Conservation (phyloP, 2,113 vertebrate genomes). For the Phyllopteryx taeniolatus region DNA sequence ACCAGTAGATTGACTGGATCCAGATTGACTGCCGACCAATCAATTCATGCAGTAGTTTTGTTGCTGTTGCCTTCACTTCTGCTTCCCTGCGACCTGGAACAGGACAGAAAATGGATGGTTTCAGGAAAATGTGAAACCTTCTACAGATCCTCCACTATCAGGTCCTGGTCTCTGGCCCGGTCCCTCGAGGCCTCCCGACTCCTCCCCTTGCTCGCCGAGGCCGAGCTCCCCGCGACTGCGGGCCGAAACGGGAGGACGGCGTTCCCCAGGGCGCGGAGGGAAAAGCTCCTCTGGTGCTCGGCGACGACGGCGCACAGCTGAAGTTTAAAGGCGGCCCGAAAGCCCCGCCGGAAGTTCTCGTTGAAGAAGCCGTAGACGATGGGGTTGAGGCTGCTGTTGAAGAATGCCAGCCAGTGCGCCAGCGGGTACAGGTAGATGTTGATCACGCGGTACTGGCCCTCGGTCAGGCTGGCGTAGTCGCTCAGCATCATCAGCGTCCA, state of each 20-base stretch:
- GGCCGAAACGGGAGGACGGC: conserved; percentile 55
- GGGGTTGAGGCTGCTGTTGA: conserved; percentile 89
- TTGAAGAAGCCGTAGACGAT: conserved; percentile 92
- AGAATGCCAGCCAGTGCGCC: conserved; percentile 91
- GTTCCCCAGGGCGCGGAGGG: conserved; percentile 63
- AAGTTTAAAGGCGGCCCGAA: conserved; percentile 79
- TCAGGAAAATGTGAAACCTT: conserved; percentile 46
- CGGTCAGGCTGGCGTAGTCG: conserved; percentile 80
- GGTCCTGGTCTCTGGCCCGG: conserved; percentile 65
- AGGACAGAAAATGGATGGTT: not conserved
- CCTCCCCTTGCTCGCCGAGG: conserved; percentile 38
- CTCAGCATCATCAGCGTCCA: conserved; percentile 93
- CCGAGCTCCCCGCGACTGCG: not conserved
- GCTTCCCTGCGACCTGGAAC: too few relatives aligned
- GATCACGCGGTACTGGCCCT: conserved; percentile 75
- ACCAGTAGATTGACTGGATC: too few relatives aligned
- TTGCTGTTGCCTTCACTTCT: too few relatives aligned
- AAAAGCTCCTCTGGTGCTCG: conserved; percentile 50
- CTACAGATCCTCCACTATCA: conserved; percentile 73
- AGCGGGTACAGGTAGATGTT: conserved; percentile 88
- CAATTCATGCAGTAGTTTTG: too few relatives aligned
- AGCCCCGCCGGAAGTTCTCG: conserved; percentile 83
- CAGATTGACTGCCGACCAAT: too few relatives aligned
- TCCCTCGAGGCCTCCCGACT: conserved; percentile 42
- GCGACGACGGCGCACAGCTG: conserved; percentile 72